A percentile compares a stretch with the other conserved stretches of the same genome.
phyloP scores from a whole-genome alignment of 2,113 vertebrate species.

The Equus quagga region DNA sequence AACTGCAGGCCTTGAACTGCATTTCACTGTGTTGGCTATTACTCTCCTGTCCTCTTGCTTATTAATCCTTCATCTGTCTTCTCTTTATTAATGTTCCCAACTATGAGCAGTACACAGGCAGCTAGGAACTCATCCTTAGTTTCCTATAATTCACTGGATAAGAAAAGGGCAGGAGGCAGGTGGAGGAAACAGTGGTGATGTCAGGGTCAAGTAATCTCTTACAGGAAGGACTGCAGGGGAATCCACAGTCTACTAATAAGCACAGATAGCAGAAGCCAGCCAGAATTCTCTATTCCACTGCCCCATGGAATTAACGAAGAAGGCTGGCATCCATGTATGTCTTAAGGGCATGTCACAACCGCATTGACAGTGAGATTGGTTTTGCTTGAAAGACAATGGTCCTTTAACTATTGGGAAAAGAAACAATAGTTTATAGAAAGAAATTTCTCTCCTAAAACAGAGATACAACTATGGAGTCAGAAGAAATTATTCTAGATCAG shows the following conservation, averaged over 20 bases:
- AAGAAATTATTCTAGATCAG: background rate
- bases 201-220: background rate
- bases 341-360: background rate
- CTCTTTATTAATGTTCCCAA: slow-evolving; percentile 77
- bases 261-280: background rate
- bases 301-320: background rate
- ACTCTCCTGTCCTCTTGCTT: slow-evolving; percentile 70
- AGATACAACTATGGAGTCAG: background rate
- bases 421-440: background rate
- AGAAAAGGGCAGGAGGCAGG: background rate
- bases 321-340: background rate
- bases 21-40: slow-evolving; percentile 67
- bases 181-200: background rate
- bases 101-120: slow-evolving; percentile 69
- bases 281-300: background rate
- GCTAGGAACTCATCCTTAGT: slow-evolving; percentile 63
- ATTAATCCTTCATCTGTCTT: slow-evolving; percentile 80
- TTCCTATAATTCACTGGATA: slow-evolving; percentile 49
- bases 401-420: background rate
- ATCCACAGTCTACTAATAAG: background rate
- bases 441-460: background rate
- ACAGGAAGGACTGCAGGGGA: background rate
- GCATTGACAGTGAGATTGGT: background rate
- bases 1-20: slow-evolving; percentile 73
- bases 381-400: background rate